Conservation (phyloP, 53 echinoderm and acorn worm genomes). For the Paracentrotus lividus region DNA sequence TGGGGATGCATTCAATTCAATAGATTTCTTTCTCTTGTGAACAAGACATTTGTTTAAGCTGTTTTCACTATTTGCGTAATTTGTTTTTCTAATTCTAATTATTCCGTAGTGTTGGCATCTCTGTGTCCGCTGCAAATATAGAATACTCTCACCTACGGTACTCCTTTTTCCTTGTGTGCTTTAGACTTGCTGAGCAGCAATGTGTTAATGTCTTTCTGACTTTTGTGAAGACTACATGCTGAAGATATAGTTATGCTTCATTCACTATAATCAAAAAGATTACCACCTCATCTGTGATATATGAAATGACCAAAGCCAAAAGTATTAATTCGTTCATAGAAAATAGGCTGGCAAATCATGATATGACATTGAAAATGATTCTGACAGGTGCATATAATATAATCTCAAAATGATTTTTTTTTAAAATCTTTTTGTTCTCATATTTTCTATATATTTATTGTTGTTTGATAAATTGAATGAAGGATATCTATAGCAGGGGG, state of each 20-base stretch:
- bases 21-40: too few relatives aligned
- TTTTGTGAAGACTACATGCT: background rate
- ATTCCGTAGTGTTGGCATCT: too few relatives aligned
- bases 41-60: too few relatives aligned
- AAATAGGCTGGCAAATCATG: background rate
- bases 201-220: slow-evolving; percentile 24
- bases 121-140: too few relatives aligned
- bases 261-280: slow-evolving; percentile 1
- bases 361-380: background rate
- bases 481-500: slow-evolving; percentile 49
- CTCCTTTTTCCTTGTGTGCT: too few relatives aligned
- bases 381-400: background rate
- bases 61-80: too few relatives aligned
- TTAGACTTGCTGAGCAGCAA: slow-evolving; percentile 29
- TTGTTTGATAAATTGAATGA: background rate
- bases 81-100: too few relatives aligned
- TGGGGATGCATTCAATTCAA: too few relatives aligned
- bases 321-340: background rate
- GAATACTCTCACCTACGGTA: too few relatives aligned
- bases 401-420: background rate
- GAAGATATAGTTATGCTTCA: slow-evolving; percentile 43
- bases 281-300: background rate
- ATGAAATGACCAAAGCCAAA: background rate
- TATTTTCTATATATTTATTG: background rate
- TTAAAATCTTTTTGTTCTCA: background rate